phyloP scores from a whole-genome alignment of 2,113 vertebrate genomes.

The Penelope pileata region DNA sequence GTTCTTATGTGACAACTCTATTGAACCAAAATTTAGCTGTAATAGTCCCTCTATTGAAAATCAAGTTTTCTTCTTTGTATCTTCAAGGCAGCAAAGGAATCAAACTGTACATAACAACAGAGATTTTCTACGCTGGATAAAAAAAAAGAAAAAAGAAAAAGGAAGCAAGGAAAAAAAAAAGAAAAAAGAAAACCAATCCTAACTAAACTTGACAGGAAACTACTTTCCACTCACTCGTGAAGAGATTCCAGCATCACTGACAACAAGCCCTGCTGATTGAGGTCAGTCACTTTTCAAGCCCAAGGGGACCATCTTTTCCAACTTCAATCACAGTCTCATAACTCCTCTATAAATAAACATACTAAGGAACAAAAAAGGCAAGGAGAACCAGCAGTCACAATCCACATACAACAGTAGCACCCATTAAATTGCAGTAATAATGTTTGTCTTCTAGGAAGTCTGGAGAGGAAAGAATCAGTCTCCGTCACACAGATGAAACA shows the following conservation, averaged over 20 bases:
- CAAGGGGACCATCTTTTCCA: conserved; percentile 39
- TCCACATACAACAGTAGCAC: neutral
- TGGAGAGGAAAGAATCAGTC: neutral
- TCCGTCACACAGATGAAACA: neutral
- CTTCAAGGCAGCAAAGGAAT: neutral
- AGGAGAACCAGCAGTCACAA: neutral
- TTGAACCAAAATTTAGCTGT: conserved; percentile 7
- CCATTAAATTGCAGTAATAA: neutral
- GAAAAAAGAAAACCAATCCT: neutral
- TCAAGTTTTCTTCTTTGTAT: neutral
- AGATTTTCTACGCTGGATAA: neutral
- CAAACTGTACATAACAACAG: neutral
- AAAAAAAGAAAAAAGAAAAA: neutral
- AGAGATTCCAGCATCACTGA: conserved; percentile 44
- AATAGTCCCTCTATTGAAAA: neutral
- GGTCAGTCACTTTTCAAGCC: conserved; percentile 53
- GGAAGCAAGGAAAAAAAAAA: neutral
- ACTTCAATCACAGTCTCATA: conserved; percentile 40
- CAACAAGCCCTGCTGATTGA: conserved; percentile 41
- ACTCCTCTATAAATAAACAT: conserved; percentile 48
- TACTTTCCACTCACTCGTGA: conserved; percentile 37
- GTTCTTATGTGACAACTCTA: neutral
- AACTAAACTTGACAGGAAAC: conserved; percentile 56
- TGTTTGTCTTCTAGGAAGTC: neutral
- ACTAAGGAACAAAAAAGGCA: neutral